Percentiles rank a stretch among this genome's conserved stretches.
These are phyloP conservation scores for Taenioides sp. DNA, from an alignment of 2,797 vertebrate species.

Conservation along the genomic window DNA sequence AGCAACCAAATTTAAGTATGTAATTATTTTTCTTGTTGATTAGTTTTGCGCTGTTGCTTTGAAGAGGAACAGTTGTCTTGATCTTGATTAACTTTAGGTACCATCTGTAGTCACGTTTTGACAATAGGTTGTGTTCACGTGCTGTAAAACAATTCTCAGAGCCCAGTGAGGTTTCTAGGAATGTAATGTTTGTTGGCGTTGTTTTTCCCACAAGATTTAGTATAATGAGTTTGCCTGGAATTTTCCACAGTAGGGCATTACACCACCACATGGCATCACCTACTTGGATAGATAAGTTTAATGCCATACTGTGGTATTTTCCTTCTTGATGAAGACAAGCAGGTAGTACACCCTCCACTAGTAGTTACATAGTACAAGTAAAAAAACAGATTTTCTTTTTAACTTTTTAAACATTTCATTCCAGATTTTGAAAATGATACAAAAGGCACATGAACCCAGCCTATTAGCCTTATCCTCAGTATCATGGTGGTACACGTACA, in stretches of 20 bases:
- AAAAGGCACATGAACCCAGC: not conserved
- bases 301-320: not conserved
- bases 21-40: conserved; percentile 5
- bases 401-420: not conserved
- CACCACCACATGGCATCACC: not conserved
- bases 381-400: not conserved
- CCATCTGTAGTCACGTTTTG: conserved; percentile 17
- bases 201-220: not conserved
- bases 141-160: not conserved
- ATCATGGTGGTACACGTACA: conserved; percentile 41
- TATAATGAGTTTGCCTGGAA: not conserved
- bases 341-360: not conserved
- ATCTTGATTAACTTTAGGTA: conserved; percentile 13
- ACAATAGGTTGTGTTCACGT: not conserved
- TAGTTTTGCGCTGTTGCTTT: not conserved
- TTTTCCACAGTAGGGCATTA: not conserved
- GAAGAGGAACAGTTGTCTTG: conserved; percentile 10
- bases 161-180: not conserved
- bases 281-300: not conserved
- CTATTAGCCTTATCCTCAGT: conserved; percentile 16
- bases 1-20: not conserved
- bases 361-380: not conserved
- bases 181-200: not conserved
- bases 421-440: not conserved
- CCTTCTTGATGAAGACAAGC: not conserved